Percentiles rank a stretch among this genome's conserved stretches.
phyloP scores from a whole-genome alignment of 2,888 invertebrate genomes.

The Aradus depressus region DNA sequence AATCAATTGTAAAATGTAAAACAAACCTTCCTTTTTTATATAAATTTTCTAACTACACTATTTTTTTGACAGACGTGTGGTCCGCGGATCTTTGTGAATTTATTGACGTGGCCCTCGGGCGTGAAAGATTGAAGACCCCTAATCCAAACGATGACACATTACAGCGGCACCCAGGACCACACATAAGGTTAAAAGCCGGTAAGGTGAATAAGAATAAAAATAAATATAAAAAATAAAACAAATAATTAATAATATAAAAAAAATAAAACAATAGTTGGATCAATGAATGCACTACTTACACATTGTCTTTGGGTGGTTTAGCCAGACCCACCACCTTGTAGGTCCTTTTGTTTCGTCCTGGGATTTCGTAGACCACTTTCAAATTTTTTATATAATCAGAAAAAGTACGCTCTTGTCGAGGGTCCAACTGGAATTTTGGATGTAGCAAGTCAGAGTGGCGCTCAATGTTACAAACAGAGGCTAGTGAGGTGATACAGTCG shows the following conservation, averaged over 20 bases:
- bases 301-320: slow-evolving; percentile 13
- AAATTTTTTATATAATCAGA: slow-evolving; percentile 38
- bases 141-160: too few relatives aligned
- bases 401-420: background rate
- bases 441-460: background rate
- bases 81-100: too few relatives aligned
- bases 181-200: too few relatives aligned
- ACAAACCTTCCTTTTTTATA: too few relatives aligned
- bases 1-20: too few relatives aligned
- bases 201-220: background rate
- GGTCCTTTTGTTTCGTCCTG: slow-evolving; percentile 37
- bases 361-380: slow-evolving; percentile 41
- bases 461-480: background rate
- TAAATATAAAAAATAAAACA: background rate
- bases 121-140: too few relatives aligned
- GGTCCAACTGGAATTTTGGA: background rate
- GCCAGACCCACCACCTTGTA: slow-evolving; percentile 41
- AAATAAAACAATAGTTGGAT: background rate
- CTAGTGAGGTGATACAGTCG: slow-evolving; percentile 15
- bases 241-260: slow-evolving; percentile 1
- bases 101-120: too few relatives aligned
- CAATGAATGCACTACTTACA: slow-evolving; percentile 36
- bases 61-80: too few relatives aligned
- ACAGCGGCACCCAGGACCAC: too few relatives aligned
- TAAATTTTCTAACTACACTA: too few relatives aligned